Evolutionary conservation across 1,140 invertebrate genomes (phyloP).

Genomic region (Solenopsis fugax): DNA sequence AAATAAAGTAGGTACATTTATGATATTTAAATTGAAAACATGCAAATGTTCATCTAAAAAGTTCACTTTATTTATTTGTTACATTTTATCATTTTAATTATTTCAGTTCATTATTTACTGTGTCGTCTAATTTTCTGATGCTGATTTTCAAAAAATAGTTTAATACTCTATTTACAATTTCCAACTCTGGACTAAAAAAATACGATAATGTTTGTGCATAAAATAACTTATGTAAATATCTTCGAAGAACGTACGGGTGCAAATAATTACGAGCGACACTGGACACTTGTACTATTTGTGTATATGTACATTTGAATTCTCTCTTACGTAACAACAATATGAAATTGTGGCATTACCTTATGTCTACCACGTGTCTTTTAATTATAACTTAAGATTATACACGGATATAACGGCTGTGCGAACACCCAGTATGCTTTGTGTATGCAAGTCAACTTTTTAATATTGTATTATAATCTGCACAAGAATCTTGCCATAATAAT

Average conservation of each 20-base stretch:
- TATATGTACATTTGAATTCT: slow-evolving; percentile 1
- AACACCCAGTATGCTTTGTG: neutral
- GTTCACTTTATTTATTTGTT: neutral
- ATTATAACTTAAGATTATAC: slow-evolving; percentile 51
- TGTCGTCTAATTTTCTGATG: neutral
- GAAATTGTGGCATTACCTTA: slow-evolving; percentile 39
- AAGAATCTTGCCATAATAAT: neutral
- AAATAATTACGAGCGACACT: slow-evolving; percentile 23
- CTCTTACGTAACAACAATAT: slow-evolving; percentile 41
- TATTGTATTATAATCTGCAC: neutral
- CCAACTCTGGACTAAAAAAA: neutral
- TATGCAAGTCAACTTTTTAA: neutral
- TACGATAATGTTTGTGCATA: neutral
- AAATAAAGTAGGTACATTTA: too few relatives aligned
- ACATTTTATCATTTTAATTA: neutral
- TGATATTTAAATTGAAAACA: neutral
- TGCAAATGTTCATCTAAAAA: neutral
- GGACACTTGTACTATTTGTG: neutral
- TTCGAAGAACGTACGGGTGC: neutral
- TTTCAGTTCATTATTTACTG: neutral
- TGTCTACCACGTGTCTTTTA: slow-evolving; percentile 52
- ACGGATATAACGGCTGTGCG: neutral
- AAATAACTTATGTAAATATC: neutral
- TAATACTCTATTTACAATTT: neutral
- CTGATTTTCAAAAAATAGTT: neutral